Evolutionary conservation across 1,140 invertebrate genomes (phyloP), one percentile per base, ranked within the genome.

Genomic region (Anastrepha ludens): DNA sequence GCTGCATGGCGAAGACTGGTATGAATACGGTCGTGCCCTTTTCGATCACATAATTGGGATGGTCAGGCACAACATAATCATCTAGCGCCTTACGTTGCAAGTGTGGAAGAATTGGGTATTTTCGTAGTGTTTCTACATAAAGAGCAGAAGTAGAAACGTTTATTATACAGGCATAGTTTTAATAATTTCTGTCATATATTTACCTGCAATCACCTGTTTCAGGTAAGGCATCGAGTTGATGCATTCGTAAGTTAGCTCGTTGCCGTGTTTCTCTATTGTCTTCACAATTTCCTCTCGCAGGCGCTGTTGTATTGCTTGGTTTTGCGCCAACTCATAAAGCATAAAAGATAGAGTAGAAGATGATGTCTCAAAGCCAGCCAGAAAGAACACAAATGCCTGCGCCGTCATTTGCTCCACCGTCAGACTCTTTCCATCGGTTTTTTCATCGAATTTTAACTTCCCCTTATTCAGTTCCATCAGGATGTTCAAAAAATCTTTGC

Each of bases 1-100:
- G 92, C 89, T 96, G 96, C 47, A 96, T 91, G 9, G 93, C 94
- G 86, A 92, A 93, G 0, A 94, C 93, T 2, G 95, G 94, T 85
- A 96, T 94, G 15, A 94, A 74, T 6, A 95, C 91, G 0, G 2
- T 87, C 89, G 90, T 92, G 17, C 90, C 90, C 86, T 91, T 91
- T 70, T 91, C 90, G 9, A 92, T 93, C 2, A 91, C 90, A 88
- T 90, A 92, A 0, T 92, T 91, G 6, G 91, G 89, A 87, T 92
- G 87, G 2, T 88, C 92, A 0, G 94, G 93, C 3, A 94, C 89
- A 88, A 91, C 91, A 87, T 93, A 94, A 87, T 94, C 92, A 29
- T 88, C 88, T 1, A 90, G 89, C n/a, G 93, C 92, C 5, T 91
- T 62, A 9, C 94, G 91, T 64, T 94, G 92, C 29, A 95, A 90